Evolutionary conservation across 2,888 invertebrate genomes (phyloP).

Genomic region (Tinea trinotella): DNA sequence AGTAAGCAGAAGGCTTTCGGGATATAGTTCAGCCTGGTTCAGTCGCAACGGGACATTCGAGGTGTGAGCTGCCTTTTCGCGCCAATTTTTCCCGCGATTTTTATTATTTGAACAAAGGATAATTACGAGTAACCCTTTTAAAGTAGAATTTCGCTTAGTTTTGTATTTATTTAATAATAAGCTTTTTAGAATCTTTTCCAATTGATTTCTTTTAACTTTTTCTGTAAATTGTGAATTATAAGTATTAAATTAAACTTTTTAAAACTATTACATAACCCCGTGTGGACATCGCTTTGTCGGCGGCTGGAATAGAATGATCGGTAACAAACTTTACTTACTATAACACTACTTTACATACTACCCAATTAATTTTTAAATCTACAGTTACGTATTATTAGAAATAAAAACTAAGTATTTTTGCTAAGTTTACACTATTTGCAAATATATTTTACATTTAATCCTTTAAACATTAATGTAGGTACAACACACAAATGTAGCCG

Average conservation of each 20-base stretch:
- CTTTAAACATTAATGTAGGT: no score
- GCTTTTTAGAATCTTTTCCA: slow-evolving; percentile 1
- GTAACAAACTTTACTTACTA: no score
- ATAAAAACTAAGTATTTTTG: no score
- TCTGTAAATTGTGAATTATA: slow-evolving; percentile 21
- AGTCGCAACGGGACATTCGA: slow-evolving; percentile 56
- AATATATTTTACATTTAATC: no score
- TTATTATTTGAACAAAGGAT: slow-evolving; percentile 15
- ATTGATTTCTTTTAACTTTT: slow-evolving; percentile 11
- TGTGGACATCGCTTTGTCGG: slow-evolving; percentile 40
- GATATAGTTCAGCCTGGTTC: slow-evolving; percentile 55
- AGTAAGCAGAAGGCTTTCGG: slow-evolving; percentile 55
- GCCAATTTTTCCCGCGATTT: slow-evolving; percentile 9
- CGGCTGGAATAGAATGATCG: slow-evolving; percentile 55
- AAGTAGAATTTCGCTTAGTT: not conserved
- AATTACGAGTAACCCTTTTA: not conserved
- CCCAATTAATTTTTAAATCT: no score
- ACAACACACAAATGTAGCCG: no score
- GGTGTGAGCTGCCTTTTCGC: slow-evolving; percentile 33
- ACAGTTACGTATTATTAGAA: no score
- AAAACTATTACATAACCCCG: slow-evolving; percentile 44
- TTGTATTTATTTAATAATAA: not conserved
- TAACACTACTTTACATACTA: no score
- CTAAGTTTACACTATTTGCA: no score
- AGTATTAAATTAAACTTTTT: slow-evolving; percentile 54